Percentiles rank a stretch among this genome's conserved stretches.
phyloP scores from a whole-genome alignment of 2,888 invertebrate species.

The Apantesis nais region DNA sequence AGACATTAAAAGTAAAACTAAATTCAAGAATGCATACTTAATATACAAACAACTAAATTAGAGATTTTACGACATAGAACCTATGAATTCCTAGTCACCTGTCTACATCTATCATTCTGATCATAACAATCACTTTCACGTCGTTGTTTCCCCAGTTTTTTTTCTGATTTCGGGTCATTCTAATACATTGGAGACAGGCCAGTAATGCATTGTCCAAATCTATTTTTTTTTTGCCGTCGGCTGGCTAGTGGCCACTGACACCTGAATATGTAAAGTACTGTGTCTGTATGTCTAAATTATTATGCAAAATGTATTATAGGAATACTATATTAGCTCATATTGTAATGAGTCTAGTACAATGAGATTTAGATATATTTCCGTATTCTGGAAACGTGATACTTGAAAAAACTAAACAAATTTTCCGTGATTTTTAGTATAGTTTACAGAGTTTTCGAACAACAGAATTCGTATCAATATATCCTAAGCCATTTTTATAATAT shows the following conservation, averaged over 20 bases:
- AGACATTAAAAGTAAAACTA: no score
- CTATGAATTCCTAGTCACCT: constrained; percentile 50
- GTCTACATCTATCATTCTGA: constrained; percentile 51
- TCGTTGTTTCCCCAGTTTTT: constrained; percentile 42
- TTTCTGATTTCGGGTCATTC: constrained; percentile 47
- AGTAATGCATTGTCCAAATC: constrained; percentile 62
- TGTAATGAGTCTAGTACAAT: no score
- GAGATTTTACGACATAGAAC: constrained; percentile 23
- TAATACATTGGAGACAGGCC: constrained; percentile 71
- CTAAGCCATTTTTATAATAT: neutral
- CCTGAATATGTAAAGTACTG: constrained; percentile 51
- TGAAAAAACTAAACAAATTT: no score
- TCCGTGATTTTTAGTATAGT: neutral
- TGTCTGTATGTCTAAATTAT: constrained; percentile 48
- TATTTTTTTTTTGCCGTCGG: constrained; percentile 68
- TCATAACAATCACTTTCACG: constrained; percentile 52
- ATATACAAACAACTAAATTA: no score
- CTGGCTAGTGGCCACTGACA: constrained; percentile 68
- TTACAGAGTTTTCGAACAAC: no score
- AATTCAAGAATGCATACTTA: no score
- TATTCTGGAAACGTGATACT: no score
- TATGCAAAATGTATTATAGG: constrained; percentile 12
- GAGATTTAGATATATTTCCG: no score
- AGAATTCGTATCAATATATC: no score
- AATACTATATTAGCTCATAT: neutral